Evolutionary conservation across 2,888 invertebrate genomes (phyloP).

Genomic region (Mesoligia furuncula): DNA sequence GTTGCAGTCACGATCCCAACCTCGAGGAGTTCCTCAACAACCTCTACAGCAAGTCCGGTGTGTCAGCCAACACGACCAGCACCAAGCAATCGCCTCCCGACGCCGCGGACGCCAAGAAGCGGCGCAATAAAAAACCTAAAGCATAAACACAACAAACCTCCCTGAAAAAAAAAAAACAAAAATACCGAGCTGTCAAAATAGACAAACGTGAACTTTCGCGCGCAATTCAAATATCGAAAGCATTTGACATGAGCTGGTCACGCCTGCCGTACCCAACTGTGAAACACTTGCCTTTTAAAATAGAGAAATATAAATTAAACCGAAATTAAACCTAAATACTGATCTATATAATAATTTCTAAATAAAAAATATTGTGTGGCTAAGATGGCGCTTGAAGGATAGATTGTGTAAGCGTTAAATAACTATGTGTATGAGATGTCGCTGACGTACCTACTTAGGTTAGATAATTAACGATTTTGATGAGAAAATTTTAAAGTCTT

Average conservation of each 20-base stretch:
- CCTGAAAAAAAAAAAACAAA: constrained; percentile 40
- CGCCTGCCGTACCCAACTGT: constrained; percentile 66
- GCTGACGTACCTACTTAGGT: constrained; percentile 72
- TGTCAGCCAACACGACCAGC: constrained; percentile 74
- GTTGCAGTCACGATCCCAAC: constrained; percentile 92
- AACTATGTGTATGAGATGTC: constrained; percentile 67
- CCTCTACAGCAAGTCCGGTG: constrained; percentile 92
- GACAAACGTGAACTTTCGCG: constrained; percentile 58
- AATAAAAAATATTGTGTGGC: constrained; percentile 62
- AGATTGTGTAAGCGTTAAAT: constrained; percentile 63
- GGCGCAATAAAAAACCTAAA: constrained; percentile 85
- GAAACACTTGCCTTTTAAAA: constrained; percentile 69
- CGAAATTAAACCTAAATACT: constrained; percentile 60
- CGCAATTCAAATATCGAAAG: constrained; percentile 64
- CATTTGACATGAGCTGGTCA: constrained; percentile 57
- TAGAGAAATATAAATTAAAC: constrained; percentile 62
- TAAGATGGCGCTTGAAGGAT: constrained; percentile 63
- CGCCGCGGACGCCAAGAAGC: constrained; percentile 77
- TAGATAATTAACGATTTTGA: constrained; percentile 66
- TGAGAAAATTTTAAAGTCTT: constrained; percentile 58
- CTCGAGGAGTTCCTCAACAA: constrained; percentile 95
- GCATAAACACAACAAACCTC: constrained; percentile 67
- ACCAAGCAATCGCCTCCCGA: constrained; percentile 68
- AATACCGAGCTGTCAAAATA: constrained; percentile 63
- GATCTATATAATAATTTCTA: constrained; percentile 64